Percentiles rank a stretch among this genome's conserved stretches.
Evolutionary conservation across 1,140 invertebrate species (phyloP).

Genomic region (Gryllus bimaculatus): DNA sequence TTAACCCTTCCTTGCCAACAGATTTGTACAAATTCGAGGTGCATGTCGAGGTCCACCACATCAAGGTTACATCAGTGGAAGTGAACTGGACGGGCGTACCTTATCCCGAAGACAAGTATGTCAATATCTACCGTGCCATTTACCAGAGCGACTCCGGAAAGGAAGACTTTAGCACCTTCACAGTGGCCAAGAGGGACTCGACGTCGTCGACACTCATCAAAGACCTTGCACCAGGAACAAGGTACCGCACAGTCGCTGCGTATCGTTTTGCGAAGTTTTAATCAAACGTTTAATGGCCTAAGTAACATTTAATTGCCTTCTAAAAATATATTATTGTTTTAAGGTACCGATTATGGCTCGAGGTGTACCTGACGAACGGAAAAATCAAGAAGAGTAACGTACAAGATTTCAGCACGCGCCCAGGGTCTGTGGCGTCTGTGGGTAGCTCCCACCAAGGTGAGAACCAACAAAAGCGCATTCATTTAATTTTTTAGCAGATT

Average conservation of each 20-base stretch:
- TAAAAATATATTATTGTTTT: too few species aligned
- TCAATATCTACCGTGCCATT: constrained; percentile 80
- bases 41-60: constrained; percentile 56
- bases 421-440: constrained; percentile 47
- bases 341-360: constrained; percentile 75
- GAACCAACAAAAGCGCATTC: not conserved
- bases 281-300: too few species aligned
- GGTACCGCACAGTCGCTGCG: constrained; percentile 29
- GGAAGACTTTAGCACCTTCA: constrained; percentile 71
- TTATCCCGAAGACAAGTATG: constrained; percentile 77
- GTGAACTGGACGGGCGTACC: constrained; percentile 74
- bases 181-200: constrained; percentile 69
- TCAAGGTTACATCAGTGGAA: constrained; percentile 65
- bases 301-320: too few species aligned
- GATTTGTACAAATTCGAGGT: constrained; percentile 77
- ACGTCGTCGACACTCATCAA: constrained; percentile 56
- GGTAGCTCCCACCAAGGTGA: constrained; percentile 43
- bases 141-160: constrained; percentile 66
- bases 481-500: not conserved
- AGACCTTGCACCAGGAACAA: constrained; percentile 68
- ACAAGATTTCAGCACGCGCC: constrained; percentile 75
- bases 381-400: constrained; percentile 82
- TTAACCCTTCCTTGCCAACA: constrained; percentile 22
- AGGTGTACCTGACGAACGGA: constrained; percentile 79
- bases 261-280: too few species aligned